Percentiles rank a stretch among this genome's conserved stretches.
Evolutionary conservation across 2,797 vertebrate genomes (phyloP).

Genomic region (Melanogrammus aeglefinus): DNA sequence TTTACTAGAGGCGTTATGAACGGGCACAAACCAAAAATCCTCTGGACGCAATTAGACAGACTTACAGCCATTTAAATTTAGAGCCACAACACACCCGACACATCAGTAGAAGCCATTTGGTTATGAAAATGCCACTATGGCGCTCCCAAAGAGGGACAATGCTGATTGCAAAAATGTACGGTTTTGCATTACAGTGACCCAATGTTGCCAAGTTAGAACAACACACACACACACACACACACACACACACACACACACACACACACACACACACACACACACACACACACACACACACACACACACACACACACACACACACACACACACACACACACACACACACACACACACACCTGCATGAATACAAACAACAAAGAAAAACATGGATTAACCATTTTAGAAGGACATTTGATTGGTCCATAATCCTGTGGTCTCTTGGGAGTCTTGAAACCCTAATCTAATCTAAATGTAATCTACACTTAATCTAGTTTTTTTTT

Average conservation of each 20-base stretch:
- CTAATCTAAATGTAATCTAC: neutral
- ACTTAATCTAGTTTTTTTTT: neutral
- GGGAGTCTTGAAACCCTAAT: neutral
- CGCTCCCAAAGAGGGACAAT: neutral
- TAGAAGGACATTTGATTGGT: neutral
- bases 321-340: neutral
- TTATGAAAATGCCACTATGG: no score
- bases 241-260: neutral
- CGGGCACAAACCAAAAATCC: no score
- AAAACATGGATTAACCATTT: neutral
- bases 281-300: neutral
- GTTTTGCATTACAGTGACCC: neutral
- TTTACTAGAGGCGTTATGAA: no score
- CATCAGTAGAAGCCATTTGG: no score
- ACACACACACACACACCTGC: conserved; percentile 1
- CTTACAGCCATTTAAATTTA: no score
- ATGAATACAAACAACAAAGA: neutral
- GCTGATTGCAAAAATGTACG: neutral
- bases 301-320: neutral
- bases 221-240: conserved; percentile 1
- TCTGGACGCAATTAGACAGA: no score
- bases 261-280: neutral
- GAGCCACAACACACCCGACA: no score
- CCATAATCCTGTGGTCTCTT: neutral
- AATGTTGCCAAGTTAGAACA: neutral